Base-by-base conservation (phyloP, 2,888 invertebrate genomes). In the Rhodophaea formosa region DNA sequence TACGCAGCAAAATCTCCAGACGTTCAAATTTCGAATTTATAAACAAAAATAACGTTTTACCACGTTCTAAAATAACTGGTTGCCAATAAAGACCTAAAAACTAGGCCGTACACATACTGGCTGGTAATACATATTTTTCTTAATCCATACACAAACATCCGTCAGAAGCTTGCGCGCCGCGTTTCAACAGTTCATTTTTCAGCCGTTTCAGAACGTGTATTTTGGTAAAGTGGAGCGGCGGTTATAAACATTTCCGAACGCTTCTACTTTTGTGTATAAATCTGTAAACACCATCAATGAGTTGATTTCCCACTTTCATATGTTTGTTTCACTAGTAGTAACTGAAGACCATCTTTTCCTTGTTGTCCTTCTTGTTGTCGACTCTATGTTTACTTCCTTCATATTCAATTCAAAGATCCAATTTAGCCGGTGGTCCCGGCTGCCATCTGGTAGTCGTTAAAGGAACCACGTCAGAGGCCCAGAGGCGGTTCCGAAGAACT, bases 101-200 rank as follows among this genome's bases (percentile, higher is more conserved):
- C 66, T 78, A 72, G 77, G 73, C 64, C 75, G 71, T 71, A 69
- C 39, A 39, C 39, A 67, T 61, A 54, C 58, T 35, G 45, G 55
- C 46, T 53, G 35, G 60, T 66, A 66, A 67, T 70, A 75, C 70
- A 79, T 75, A 71, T 74, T 75, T 78, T 74, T 75, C 66, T 74
- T 71, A 74, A 77, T 75, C 72, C 74, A 74, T 74, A 77, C 65
- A 77, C 76, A 85, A 84, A 81, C 82, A 83, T 76, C 75, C 74
- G 75, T 74, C 62, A 60, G 62, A 42, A 60, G 65, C 62, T 68
- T 83, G 86, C 76, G 73, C 70, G 74, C 75, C 63, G 73, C 67
- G 67, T 82, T 85, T 86, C 84, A 80, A 68, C 87, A 84, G 81
- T 72, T 70, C 76, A 82, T 85, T 86, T 86, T 85, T 85, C 79